Evolutionary conservation across 2,797 vertebrate genomes (phyloP).

Genomic region (Etheostoma perlongum): DNA sequence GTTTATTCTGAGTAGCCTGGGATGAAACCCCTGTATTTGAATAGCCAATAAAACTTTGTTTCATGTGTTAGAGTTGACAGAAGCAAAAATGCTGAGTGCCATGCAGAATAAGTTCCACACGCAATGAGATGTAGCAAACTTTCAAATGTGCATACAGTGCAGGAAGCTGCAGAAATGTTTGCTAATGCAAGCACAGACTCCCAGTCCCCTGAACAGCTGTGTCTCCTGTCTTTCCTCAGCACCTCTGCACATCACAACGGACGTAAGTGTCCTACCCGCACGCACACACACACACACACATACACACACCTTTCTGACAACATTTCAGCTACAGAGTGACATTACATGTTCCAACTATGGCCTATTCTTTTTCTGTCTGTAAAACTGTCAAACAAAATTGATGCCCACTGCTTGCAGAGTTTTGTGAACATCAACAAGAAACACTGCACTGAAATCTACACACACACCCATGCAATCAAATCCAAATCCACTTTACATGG

Average conservation of each 20-base stretch:
- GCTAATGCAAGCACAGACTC: constrained; percentile 53
- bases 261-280: constrained; percentile 9
- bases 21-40: background rate
- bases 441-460: constrained; percentile 8
- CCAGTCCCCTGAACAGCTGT: constrained; percentile 65
- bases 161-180: constrained; percentile 61
- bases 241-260: constrained; percentile 55
- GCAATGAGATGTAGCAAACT: constrained; percentile 38
- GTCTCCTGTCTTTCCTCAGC: constrained; percentile 61
- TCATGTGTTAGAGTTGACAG: constrained; percentile 17
- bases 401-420: background rate
- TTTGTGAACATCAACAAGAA: constrained; percentile 22
- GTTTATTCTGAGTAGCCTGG: background rate
- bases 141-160: constrained; percentile 63
- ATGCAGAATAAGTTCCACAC: constrained; percentile 38
- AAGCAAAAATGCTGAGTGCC: constrained; percentile 53
- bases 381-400: constrained; percentile 32
- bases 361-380: constrained; percentile 3
- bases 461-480: constrained; percentile 18
- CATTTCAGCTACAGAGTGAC: constrained; percentile 10
- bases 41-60: background rate
- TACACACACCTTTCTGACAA: background rate
- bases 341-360: constrained; percentile 34
- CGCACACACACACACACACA: constrained; percentile 4
- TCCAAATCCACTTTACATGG: constrained; percentile 38